Base-by-base conservation (phyloP, 2,888 invertebrate species). In the Noctua janthe region DNA sequence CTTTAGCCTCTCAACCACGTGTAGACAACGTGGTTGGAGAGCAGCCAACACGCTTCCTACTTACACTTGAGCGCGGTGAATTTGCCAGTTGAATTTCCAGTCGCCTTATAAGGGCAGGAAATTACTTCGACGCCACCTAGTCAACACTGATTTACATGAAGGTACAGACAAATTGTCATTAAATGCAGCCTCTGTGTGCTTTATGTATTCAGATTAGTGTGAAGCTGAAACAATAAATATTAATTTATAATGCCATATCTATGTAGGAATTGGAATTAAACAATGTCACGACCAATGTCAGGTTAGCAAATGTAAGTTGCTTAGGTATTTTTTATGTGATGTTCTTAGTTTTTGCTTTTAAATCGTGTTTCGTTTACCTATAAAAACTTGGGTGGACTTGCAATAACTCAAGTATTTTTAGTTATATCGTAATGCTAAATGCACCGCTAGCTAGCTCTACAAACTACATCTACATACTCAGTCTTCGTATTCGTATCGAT, bases 1-100 rank as follows among this genome's bases (percentile, higher is more conserved):
- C 10, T 84, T 64, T 64, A 71, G 35, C 49, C 54, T 64, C 23
- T 71, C 64, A 39, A 62, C 74, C 79, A 82, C 83, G 74, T 82
- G 84, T 73, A 17, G 69, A 54, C 64, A 78, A 70, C 66, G 82
- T 86, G 79, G 71, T 74, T 85, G 85, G 85, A 86, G 29, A 39
- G n/a, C 10, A 17, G 86, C 83, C 83, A 85, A 86, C 29, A 54
- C 23, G 23, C 76, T 59, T n/a, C 39, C 20, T n/a, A 59, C 17
- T 59, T 59, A 29, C n/a, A 56, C 35, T 70, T 43, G 47, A 78
- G 29, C 51, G 29, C 70, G 66, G 20, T 54, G 23, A 47, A 66
- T 66, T n/a, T 62, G 10, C 11, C 51, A 3, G 49, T 51, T 29
- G 11, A 29, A 73, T 54, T 69, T 54, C 69, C 51, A 51, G 35